Conservation (phyloP, 2,888 invertebrate species). For the Sipha maydis region DNA sequence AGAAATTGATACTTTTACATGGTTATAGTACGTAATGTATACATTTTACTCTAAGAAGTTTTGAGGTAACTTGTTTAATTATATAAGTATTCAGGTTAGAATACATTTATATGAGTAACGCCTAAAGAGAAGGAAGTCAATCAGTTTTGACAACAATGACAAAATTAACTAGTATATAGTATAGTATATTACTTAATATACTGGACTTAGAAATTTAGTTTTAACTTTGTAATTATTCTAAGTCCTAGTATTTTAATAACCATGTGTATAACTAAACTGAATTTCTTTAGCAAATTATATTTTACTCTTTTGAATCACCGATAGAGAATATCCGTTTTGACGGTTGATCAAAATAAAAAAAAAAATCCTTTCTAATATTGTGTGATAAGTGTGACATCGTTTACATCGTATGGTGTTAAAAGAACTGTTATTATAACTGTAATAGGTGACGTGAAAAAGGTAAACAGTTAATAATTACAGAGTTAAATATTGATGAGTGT, state of each 20-base stretch:
- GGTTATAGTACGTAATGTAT: background rate
- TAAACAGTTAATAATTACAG: no score
- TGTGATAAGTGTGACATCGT: no score
- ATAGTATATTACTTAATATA: background rate
- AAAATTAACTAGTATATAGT: conserved; percentile 9
- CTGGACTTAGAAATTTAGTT: background rate
- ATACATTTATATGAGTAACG: background rate
- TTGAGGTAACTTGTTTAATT: background rate
- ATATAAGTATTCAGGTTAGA: background rate
- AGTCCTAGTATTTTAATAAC: background rate
- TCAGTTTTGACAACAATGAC: conserved; percentile 12
- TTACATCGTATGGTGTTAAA: no score
- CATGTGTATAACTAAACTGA: no score
- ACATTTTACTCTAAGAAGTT: background rate
- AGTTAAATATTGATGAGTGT: no score
- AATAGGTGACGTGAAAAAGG: no score
- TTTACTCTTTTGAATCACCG: background rate
- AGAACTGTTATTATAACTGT: no score
- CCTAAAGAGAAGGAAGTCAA: background rate
- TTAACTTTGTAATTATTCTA: background rate
- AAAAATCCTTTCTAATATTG: no score
- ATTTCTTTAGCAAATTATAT: no score
- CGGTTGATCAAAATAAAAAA: no score
- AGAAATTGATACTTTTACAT: background rate
- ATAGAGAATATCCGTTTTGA: background rate